phyloP scores from a whole-genome alignment of 2,888 invertebrate genomes.

The Nemapogon koenigi region DNA sequence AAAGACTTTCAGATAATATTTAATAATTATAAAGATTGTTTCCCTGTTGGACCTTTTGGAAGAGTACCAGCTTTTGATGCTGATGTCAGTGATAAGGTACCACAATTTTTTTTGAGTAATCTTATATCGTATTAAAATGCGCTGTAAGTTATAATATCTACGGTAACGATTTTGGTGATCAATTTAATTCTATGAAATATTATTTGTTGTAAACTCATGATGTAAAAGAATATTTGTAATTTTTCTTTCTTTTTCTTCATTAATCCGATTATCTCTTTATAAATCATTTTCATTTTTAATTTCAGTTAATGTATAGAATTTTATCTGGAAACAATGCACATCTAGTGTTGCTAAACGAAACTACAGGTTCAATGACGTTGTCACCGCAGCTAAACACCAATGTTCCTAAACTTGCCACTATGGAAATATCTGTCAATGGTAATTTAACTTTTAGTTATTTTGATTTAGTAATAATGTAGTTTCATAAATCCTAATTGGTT shows the following conservation, averaged over 20 bases:
- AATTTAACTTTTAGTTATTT: constrained; percentile 15
- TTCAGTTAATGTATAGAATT: constrained; percentile 78
- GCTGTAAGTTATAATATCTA: not conserved
- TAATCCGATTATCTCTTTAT: too few relatives aligned
- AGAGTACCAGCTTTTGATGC: constrained; percentile 93
- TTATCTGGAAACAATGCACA: constrained; percentile 93
- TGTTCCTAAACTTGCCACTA: constrained; percentile 90
- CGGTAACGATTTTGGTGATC: too few relatives aligned
- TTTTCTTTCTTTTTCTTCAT: too few relatives aligned
- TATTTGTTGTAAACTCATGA: not conserved
- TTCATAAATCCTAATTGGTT: too few relatives aligned
- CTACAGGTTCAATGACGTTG: constrained; percentile 82
- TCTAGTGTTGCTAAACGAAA: constrained; percentile 81
- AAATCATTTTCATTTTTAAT: too few relatives aligned
- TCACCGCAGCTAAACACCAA: constrained; percentile 95
- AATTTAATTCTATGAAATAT: too few relatives aligned
- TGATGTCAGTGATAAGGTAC: constrained; percentile 85
- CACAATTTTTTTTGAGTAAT: constrained; percentile 8
- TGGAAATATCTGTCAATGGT: constrained; percentile 92
- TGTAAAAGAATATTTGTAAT: too few relatives aligned
- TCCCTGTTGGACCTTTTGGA: constrained; percentile 91
- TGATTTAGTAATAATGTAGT: too few relatives aligned
- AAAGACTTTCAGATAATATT: constrained; percentile 94
- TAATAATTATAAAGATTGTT: constrained; percentile 93
- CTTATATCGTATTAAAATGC: not conserved